Conservation (phyloP, 92 coral and sea anemone genomes). For the Pocillopora meandrina region DNA sequence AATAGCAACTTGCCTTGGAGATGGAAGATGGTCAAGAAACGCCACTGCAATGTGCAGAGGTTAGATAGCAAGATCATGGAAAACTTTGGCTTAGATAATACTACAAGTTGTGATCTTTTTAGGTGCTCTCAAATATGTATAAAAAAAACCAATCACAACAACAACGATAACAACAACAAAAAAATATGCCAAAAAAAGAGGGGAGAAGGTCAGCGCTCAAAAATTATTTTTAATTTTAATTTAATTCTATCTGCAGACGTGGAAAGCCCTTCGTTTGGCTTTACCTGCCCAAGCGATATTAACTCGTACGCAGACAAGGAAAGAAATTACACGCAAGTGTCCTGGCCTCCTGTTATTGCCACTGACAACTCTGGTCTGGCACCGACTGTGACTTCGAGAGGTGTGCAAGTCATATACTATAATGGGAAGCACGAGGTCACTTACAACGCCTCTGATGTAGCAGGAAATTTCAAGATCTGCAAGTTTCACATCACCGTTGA, state of each 20-base stretch:
- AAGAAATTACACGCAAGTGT: constrained; percentile 36
- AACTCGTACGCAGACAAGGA: constrained; percentile 48
- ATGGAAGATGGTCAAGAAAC: constrained; percentile 58
- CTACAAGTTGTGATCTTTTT: neutral
- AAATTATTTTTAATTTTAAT: no score
- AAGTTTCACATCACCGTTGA: constrained; percentile 44
- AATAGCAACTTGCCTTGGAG: constrained; percentile 52
- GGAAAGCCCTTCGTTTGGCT: constrained; percentile 54
- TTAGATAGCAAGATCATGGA: neutral
- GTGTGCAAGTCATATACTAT: constrained; percentile 30
- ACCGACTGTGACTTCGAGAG: constrained; percentile 25
- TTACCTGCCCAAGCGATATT: constrained; percentile 57
- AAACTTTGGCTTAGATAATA: neutral
- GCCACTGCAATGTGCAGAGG: constrained; percentile 28
- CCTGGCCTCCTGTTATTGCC: constrained; percentile 57
- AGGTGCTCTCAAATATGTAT: neutral
- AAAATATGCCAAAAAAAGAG: no score
- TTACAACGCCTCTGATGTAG: constrained; percentile 53
- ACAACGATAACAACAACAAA: no score
- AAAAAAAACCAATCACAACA: no score
- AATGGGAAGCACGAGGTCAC: constrained; percentile 50
- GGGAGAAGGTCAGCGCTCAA: no score
- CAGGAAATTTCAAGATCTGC: constrained; percentile 62
- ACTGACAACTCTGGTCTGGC: constrained; percentile 68
- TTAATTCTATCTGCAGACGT: constrained; percentile 31